A percentile compares a stretch with the other conserved stretches of the same genome.
Evolutionary conservation across 1,140 invertebrate species (phyloP).

Genomic region (Cheumatopsyche charites): DNA sequence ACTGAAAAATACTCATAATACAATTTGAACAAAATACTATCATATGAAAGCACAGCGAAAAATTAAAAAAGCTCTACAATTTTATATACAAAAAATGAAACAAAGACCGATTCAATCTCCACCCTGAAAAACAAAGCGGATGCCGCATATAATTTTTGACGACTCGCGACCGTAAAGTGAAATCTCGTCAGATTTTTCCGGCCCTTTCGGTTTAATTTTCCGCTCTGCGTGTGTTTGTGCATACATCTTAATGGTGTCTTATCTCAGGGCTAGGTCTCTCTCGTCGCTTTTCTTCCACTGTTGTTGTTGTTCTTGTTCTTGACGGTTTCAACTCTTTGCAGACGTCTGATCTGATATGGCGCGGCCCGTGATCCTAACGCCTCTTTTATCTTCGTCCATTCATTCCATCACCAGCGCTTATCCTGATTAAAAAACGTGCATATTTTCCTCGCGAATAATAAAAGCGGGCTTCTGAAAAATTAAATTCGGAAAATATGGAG

Average conservation of each 20-base stretch:
- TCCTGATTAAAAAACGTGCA: slow-evolving; percentile 39
- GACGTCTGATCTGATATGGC: slow-evolving; percentile 33
- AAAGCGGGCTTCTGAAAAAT: slow-evolving; percentile 14
- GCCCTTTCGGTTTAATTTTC: no score
- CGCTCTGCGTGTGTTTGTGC: background rate
- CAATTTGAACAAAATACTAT: no score
- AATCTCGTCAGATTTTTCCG: no score
- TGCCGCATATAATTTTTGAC: no score
- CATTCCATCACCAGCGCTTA: slow-evolving; percentile 37
- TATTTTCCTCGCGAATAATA: slow-evolving; percentile 31
- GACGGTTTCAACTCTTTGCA: slow-evolving; percentile 15
- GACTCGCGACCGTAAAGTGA: no score
- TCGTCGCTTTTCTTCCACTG: background rate
- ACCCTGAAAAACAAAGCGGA: no score
- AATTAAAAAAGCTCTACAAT: no score
- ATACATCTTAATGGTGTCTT: slow-evolving; percentile 13
- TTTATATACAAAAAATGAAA: no score
- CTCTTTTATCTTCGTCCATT: slow-evolving; percentile 35
- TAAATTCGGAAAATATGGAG: no score
- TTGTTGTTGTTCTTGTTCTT: slow-evolving; percentile 2
- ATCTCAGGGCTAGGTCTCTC: background rate
- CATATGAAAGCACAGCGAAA: no score
- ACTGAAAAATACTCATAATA: no score
- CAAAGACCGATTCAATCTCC: no score
- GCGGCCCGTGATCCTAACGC: slow-evolving; percentile 21